phyloP scores from a whole-genome alignment of 1,140 invertebrate genomes.

The Anadara kagoshimensis region DNA sequence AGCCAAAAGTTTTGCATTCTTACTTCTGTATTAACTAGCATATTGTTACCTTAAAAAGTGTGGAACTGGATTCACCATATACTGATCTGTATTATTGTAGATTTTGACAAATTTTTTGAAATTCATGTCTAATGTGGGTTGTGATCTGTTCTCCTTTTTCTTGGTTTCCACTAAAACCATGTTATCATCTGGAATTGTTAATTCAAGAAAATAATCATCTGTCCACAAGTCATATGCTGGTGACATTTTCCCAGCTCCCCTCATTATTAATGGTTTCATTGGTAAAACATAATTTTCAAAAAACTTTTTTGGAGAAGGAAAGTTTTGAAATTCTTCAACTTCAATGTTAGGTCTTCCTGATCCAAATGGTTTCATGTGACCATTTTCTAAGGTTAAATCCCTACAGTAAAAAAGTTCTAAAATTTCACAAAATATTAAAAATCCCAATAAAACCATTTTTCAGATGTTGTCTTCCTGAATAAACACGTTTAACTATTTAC shows the following conservation, averaged over 20 bases:
- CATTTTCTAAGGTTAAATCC: conserved; percentile 31
- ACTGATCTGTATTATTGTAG: conserved; percentile 65
- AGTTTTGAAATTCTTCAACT: conserved; percentile 55
- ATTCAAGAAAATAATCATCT: conserved; percentile 64
- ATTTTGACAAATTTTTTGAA: conserved; percentile 66
- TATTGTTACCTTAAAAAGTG: conserved; percentile 55
- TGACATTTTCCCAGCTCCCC: conserved; percentile 57
- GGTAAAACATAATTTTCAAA: conserved; percentile 59
- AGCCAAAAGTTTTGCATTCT: no score
- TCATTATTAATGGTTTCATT: conserved; percentile 61
- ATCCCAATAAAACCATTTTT: no score
- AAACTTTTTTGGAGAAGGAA: conserved; percentile 58
- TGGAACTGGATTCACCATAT: conserved; percentile 70
- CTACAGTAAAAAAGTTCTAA: no score
- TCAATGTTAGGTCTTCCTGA: conserved; percentile 42
- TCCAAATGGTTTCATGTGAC: conserved; percentile 66
- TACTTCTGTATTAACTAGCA: no score
- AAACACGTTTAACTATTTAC: no score
- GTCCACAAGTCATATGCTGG: conserved; percentile 65
- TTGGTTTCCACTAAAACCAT: conserved; percentile 59
- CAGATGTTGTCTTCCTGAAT: no score
- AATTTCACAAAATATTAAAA: no score
- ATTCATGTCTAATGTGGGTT: conserved; percentile 47
- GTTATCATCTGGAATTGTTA: conserved; percentile 45
- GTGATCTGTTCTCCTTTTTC: conserved; percentile 68